These are phyloP conservation scores for Camelus dromedarius DNA, from an alignment of 2,113 vertebrate species.

Conservation along the genomic window DNA sequence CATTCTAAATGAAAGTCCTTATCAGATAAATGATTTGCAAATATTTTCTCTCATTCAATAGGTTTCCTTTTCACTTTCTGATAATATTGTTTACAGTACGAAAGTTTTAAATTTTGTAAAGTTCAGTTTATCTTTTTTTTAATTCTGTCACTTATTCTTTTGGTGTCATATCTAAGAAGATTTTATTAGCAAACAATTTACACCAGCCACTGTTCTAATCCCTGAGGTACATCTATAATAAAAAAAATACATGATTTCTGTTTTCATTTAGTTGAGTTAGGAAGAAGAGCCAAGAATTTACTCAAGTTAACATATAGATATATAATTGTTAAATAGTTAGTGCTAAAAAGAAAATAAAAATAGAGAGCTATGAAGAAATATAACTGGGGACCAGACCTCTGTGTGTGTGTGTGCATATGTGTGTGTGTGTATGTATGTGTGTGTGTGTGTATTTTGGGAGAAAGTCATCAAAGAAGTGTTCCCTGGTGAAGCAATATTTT, in stretches of 20 bases:
- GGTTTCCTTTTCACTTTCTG: neutral
- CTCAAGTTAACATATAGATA: neutral
- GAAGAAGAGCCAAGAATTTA: neutral
- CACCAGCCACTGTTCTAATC: neutral
- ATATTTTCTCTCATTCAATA: neutral
- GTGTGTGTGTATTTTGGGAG: neutral
- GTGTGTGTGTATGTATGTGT: too few relatives aligned
- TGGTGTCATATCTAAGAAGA: neutral
- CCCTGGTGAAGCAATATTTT: neutral
- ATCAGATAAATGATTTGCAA: neutral
- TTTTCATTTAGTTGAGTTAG: neutral
- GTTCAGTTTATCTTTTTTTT: neutral
- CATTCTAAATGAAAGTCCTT: neutral
- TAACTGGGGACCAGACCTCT: neutral
- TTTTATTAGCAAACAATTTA: neutral
- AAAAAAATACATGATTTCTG: neutral
- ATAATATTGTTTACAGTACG: neutral
- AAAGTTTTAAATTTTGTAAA: neutral
- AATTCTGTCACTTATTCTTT: neutral
- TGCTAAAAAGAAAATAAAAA: neutral
- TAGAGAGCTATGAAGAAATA: neutral
- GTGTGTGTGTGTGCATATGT: neutral
- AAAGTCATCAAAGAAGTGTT: neutral
- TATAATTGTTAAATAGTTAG: neutral
- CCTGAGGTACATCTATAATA: neutral